Evolutionary conservation across 2,888 invertebrate species (phyloP).

Genomic region (Pristionchus arcanus): DNA sequence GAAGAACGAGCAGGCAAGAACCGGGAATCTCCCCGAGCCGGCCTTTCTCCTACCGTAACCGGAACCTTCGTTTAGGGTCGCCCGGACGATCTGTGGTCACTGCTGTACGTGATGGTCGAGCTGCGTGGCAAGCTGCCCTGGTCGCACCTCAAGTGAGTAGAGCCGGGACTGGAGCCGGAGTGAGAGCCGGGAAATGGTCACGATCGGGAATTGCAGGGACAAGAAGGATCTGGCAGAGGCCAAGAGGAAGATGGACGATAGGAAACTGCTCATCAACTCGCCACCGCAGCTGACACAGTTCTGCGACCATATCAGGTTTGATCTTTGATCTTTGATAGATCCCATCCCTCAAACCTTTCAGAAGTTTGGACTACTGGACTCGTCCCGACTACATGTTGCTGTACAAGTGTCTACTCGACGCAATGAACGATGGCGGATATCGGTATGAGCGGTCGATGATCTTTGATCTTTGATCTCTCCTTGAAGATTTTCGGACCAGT

Average conservation of each 20-base stretch:
- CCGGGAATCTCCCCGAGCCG: neutral
- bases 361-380: constrained; percentile 51
- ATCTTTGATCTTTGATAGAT: constrained; percentile 39
- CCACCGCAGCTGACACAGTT: constrained; percentile 15
- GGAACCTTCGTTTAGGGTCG: constrained; percentile 7
- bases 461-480: constrained; percentile 44
- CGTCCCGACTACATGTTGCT: constrained; percentile 54
- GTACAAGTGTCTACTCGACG: constrained; percentile 43
- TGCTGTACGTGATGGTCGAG: constrained; percentile 55
- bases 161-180: neutral
- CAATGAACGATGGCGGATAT: constrained; percentile 49
- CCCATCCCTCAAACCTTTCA: neutral
- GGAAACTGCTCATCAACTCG: constrained; percentile 34
- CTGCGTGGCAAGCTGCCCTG: constrained; percentile 50
- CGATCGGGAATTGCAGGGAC: constrained; percentile 35
- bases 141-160: constrained; percentile 49
- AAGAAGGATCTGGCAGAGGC: constrained; percentile 49
- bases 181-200: neutral
- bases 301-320: constrained; percentile 53
- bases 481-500: constrained; percentile 33
- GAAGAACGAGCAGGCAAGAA: constrained; percentile 45
- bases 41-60: constrained; percentile 6
- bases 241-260: constrained; percentile 22
- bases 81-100: constrained; percentile 54
- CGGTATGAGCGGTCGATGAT: neutral